Evolutionary conservation across 1,140 invertebrate species (phyloP).

Genomic region (Bombus confusus): DNA sequence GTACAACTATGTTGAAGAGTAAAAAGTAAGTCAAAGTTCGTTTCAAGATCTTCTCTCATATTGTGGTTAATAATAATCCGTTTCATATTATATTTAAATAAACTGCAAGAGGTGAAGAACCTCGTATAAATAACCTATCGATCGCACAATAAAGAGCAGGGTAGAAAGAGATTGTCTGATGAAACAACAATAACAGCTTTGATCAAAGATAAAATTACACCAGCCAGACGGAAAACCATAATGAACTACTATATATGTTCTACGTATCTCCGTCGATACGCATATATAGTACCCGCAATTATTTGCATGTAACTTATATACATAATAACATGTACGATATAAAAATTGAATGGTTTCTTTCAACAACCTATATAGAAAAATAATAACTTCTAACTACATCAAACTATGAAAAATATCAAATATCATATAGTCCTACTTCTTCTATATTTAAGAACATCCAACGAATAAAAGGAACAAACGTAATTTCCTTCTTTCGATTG

Average conservation of each 20-base stretch:
- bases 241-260: not conserved
- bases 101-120: slow-evolving; percentile 21
- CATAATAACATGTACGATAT: too few relatives aligned
- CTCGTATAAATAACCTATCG: slow-evolving; percentile 13
- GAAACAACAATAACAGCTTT: slow-evolving; percentile 12
- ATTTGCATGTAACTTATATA: not conserved
- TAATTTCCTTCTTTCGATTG: not conserved
- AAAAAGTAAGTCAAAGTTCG: not conserved
- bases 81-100: not conserved
- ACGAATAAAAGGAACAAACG: too few relatives aligned
- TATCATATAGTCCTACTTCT: too few relatives aligned
- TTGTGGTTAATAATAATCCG: not conserved
- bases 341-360: too few relatives aligned
- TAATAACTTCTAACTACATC: too few relatives aligned
- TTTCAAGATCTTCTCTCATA: too few relatives aligned
- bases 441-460: too few relatives aligned
- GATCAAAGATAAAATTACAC: slow-evolving; percentile 7
- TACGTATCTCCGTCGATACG: not conserved
- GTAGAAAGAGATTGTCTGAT: not conserved
- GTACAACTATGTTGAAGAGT: not conserved
- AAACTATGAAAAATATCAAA: too few relatives aligned
- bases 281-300: not conserved
- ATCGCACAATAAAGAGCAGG: not conserved
- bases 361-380: too few relatives aligned
- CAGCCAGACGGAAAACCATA: not conserved